A percentile compares a stretch with the other conserved stretches of the same genome.
phyloP scores from a whole-genome alignment of 2,888 invertebrate genomes.

The Ochropacha duplaris region DNA sequence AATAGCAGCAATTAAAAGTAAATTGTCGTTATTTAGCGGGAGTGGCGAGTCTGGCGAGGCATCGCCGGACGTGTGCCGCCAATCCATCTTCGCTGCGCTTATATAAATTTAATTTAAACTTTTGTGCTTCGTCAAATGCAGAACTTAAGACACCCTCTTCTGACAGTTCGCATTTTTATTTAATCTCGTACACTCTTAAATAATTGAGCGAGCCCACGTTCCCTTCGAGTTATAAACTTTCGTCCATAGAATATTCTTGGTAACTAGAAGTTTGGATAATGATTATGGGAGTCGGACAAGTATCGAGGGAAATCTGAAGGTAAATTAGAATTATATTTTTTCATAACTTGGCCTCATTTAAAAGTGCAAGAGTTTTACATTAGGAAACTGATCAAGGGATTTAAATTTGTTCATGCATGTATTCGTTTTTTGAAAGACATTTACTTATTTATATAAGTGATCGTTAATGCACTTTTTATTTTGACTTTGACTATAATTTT shows the following conservation, averaged over 20 bases:
- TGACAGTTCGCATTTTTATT: slow-evolving; percentile 59
- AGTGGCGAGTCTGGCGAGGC: slow-evolving; percentile 10
- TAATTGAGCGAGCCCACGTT: slow-evolving; percentile 40
- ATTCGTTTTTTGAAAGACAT: neutral
- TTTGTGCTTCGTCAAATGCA: slow-evolving; percentile 61
- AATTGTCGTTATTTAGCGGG: slow-evolving; percentile 62
- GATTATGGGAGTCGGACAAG: slow-evolving; percentile 43
- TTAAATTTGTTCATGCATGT: neutral
- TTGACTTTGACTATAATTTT: no score
- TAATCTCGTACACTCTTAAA: slow-evolving; percentile 56
- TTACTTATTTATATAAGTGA: no score
- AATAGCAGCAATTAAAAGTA: slow-evolving; percentile 64
- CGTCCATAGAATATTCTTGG: slow-evolving; percentile 28
- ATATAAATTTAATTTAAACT: slow-evolving; percentile 71
- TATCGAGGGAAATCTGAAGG: slow-evolving; percentile 65
- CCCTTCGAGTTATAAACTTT: slow-evolving; percentile 35
- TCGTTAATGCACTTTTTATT: no score
- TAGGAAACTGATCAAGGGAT: slow-evolving; percentile 18
- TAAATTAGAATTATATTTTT: slow-evolving; percentile 34
- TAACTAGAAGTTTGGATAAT: slow-evolving; percentile 54
- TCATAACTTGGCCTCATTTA: slow-evolving; percentile 25
- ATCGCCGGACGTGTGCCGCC: slow-evolving; percentile 39
- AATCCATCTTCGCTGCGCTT: slow-evolving; percentile 50
- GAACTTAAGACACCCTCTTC: slow-evolving; percentile 39
- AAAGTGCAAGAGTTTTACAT: slow-evolving; percentile 10